phyloP scores from a whole-genome alignment of 2,113 vertebrate genomes.

The Butorides virescens region DNA sequence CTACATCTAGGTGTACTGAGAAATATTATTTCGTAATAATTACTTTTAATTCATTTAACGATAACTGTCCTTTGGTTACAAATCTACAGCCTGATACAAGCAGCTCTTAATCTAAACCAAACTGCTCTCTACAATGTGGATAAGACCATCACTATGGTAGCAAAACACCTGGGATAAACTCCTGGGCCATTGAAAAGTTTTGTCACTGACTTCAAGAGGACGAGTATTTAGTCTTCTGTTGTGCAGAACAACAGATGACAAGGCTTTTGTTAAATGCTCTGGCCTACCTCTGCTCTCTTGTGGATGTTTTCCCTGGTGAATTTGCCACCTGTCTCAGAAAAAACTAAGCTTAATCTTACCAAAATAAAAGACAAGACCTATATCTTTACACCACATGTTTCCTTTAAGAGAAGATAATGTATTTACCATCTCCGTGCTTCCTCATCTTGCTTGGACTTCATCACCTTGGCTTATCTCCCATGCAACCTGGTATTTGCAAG shows the following conservation, averaged over 20 bases:
- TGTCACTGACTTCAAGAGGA: not conserved
- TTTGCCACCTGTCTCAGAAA: not conserved
- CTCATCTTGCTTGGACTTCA: slow-evolving; percentile 20
- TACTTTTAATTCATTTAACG: not conserved
- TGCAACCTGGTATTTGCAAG: not conserved
- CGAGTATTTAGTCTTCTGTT: not conserved
- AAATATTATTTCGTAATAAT: not conserved
- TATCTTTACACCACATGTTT: slow-evolving; percentile 28
- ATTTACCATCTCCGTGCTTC: slow-evolving; percentile 28
- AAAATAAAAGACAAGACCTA: not conserved
- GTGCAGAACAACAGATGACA: not conserved
- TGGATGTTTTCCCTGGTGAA: not conserved
- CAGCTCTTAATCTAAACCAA: not conserved
- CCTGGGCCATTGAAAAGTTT: not conserved
- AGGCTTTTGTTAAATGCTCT: not conserved
- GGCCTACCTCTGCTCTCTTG: not conserved
- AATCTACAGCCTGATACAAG: not conserved
- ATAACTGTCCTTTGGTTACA: not conserved
- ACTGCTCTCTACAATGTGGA: not conserved
- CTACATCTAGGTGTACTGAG: not conserved
- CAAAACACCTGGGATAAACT: not conserved
- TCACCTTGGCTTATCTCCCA: not conserved
- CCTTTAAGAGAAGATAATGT: slow-evolving; percentile 14
- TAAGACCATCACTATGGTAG: not conserved
- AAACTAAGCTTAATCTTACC: not conserved